Percentiles rank a stretch among this genome's conserved stretches.
Conservation (phyloP, 2,797 vertebrate genomes). For the Nyctalus aviator region DNA sequence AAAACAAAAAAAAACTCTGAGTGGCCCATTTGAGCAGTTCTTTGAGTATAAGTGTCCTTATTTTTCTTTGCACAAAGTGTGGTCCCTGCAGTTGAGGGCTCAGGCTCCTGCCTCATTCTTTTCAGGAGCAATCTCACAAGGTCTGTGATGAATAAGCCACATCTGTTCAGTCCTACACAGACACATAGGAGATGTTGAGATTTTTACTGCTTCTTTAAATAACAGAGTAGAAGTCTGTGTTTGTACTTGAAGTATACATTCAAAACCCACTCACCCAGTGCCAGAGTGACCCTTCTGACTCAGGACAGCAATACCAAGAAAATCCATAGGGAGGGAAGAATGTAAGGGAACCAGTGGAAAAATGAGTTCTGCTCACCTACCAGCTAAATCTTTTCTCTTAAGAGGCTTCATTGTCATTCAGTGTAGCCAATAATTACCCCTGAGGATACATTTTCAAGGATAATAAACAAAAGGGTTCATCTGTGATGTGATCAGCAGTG, state of each 20-base stretch:
- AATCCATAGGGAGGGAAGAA: not conserved
- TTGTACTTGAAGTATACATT: constrained; percentile 36
- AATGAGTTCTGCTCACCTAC: constrained; percentile 51
- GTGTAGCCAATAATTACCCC: constrained; percentile 52
- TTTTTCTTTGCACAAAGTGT: not conserved
- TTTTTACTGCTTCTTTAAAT: not conserved
- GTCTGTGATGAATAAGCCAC: not conserved
- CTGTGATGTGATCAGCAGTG: constrained; percentile 73
- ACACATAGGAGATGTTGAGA: not conserved
- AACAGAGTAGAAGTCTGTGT: constrained; percentile 17
- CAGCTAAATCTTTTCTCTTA: constrained; percentile 31
- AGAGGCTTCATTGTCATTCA: constrained; percentile 57
- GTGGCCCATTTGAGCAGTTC: not conserved
- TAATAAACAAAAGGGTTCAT: constrained; percentile 74
- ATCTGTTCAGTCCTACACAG: not conserved
- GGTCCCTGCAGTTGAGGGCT: not conserved
- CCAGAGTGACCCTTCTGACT: not conserved
- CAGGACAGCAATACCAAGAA: not conserved
- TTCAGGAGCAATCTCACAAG: not conserved
- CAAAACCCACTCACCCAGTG: not conserved
- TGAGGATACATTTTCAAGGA: constrained; percentile 26
- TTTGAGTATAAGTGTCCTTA: not conserved
- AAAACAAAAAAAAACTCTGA: not conserved
- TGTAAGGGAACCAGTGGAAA: not conserved
- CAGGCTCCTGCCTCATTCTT: not conserved